phyloP scores from a whole-genome alignment of 2,888 invertebrate genomes.

The Melanophora roralis region DNA sequence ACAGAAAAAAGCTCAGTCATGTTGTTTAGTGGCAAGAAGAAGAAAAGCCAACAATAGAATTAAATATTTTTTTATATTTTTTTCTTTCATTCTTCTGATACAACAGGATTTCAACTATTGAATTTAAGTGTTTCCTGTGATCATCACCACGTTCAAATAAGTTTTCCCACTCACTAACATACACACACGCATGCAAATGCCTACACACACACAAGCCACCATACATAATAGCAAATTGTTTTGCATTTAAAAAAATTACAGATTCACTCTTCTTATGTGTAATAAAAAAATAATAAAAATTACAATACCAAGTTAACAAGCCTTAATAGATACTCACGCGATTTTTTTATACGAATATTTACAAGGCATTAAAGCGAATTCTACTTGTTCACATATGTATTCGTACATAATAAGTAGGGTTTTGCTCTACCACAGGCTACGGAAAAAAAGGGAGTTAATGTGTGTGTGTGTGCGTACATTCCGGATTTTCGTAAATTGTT shows the following conservation, averaged over 20 bases:
- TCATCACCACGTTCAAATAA: constrained; percentile 48
- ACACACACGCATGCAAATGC: no score
- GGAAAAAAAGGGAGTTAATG: not conserved
- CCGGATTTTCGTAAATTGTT: not conserved
- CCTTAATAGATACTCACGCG: constrained; percentile 30
- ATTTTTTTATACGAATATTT: constrained; percentile 4
- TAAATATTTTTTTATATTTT: not conserved
- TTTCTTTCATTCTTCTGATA: constrained; percentile 16
- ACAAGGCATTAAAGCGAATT: not conserved
- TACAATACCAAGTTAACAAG: not conserved
- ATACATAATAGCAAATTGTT: not conserved
- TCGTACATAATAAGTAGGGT: no score
- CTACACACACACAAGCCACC: not conserved
- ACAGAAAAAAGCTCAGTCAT: constrained; percentile 5
- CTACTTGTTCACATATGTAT: no score
- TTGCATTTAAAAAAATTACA: not conserved
- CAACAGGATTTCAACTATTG: constrained; percentile 62
- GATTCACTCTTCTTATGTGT: not conserved
- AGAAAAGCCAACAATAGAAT: constrained; percentile 11
- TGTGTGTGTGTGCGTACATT: not conserved
- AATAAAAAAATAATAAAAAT: not conserved
- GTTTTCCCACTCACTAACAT: not conserved
- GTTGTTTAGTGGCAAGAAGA: not conserved
- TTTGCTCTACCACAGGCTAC: not conserved
- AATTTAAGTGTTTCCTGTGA: constrained; percentile 61